Evolutionary conservation across 1,140 invertebrate genomes (phyloP), one percentile per base, ranked within the genome.

Genomic region (Sycophaga agraensis): DNA sequence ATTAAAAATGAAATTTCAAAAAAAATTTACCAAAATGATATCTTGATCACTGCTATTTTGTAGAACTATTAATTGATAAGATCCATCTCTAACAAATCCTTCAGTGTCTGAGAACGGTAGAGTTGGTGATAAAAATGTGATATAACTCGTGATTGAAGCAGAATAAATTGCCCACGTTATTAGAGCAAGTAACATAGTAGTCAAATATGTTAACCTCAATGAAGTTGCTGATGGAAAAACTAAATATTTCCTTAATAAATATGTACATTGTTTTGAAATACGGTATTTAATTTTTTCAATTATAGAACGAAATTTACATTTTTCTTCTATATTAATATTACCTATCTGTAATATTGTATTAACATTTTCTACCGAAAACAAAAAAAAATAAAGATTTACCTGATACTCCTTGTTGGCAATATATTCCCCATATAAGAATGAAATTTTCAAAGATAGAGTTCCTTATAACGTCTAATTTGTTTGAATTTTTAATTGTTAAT

Each of bases 331-430:
- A n/a, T n/a, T n/a, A n/a, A n/a, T n/a, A n/a, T n/a, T n/a, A n/a
- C n/a, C n/a, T n/a, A n/a, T n/a, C n/a, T n/a, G n/a, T n/a, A n/a
- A n/a, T n/a, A n/a, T n/a, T n/a, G n/a, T n/a, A n/a, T n/a, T n/a
- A n/a, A n/a, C n/a, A n/a, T n/a, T n/a, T n/a, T n/a, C n/a, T n/a
- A n/a, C n/a, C n/a, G n/a, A n/a, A n/a, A n/a, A n/a, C n/a, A n/a
- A n/a, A n/a, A 6, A 31, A 31, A 31, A 4, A 14, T 45, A 51
- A 11, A 4, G 11, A 31, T 31, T 6, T 31, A 74, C 73, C 71
- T 57, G 51, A 34, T 14, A 73, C 42, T 8, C 71, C 68, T 37
- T 75, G 73, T 16, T 72, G 70, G 16, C 73, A 75, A 26, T 69
- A 66, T 21, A 75, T 70, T 8, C 72, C 70, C 72, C 70, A 75